Evolutionary conservation across 2,113 vertebrate genomes (phyloP), one percentile per base, ranked within the genome.

Genomic region (Phyllostomus discolor): DNA sequence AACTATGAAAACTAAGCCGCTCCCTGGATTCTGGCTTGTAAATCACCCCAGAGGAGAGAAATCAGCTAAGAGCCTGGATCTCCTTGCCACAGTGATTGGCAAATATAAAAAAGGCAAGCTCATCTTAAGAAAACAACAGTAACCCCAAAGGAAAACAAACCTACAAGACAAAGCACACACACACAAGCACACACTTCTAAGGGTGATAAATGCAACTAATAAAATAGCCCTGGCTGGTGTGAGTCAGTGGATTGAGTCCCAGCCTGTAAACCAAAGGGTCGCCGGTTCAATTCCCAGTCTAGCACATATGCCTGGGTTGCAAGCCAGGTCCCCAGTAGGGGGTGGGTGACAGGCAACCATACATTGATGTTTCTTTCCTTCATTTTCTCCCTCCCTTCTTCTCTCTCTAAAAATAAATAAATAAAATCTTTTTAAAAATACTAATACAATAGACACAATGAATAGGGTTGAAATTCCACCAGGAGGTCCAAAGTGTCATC

Each of bases 21-120:
- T 89, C 88, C 93, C 67, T 38, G 79, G 69, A 91, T 89, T 96
- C 88, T 87, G 82, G 54, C 57, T 41, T n/a, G n/a, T n/a, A 94
- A 97, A 83, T 54, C 64, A 57, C 48, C 48, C 38, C n/a, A 70
- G n/a, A 83, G 33, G 54, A 95, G 9, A 96, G 86, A 95, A 93
- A 73, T 57, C 62, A 95, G 82, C 72, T 69, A 78, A 83, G 28
- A 28, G 54, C 3, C 75, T 33, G 46, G 48, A 38, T 66, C 83
- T 95, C 87, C 72, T 41, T 69, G 72, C 72, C 88, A 93, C 7
- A 81, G 52, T 54, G 70, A 92, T 2, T 93, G 82, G n/a, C n/a
- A n/a, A n/a, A n/a, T n/a, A 96, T 95, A 93, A 86, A 94, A 96
- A 85, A 5, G 95, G 81, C 11, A 91, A 96, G n/a, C 38, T 54